Percentiles rank a stretch among this genome's conserved stretches.
phyloP scores from a whole-genome alignment of 64 coral and sea anemone species.

The Porites australiensis region DNA sequence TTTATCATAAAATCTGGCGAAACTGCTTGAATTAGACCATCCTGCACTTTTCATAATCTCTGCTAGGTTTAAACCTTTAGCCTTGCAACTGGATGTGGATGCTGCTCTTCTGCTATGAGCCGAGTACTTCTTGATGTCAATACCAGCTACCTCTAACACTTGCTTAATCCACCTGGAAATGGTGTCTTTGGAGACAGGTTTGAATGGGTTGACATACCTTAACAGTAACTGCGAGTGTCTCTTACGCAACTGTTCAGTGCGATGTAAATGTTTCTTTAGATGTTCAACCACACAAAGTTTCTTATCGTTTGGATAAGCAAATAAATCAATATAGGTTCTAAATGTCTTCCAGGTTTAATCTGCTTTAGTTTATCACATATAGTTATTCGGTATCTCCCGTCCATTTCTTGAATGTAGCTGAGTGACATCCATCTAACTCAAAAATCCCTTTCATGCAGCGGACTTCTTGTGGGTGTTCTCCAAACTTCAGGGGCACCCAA shows the following conservation, averaged over 20 bases:
- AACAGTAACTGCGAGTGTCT: conserved; percentile 26
- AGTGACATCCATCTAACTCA: conserved; percentile 27
- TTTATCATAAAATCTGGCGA: background rate
- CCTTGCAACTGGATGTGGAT: conserved; percentile 13
- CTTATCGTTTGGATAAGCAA: conserved; percentile 8
- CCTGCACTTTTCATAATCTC: background rate
- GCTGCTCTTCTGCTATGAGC: conserved; percentile 41
- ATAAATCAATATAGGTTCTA: background rate
- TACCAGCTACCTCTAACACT: conserved; percentile 31
- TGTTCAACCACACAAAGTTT: conserved; percentile 25
- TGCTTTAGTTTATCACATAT: conserved; percentile 31
- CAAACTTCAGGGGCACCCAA: no score
- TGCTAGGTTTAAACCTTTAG: conserved; percentile 3
- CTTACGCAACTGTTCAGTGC: conserved; percentile 2
- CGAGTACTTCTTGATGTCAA: conserved; percentile 32
- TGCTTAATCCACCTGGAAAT: conserved; percentile 43
- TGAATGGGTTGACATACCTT: conserved; percentile 38
- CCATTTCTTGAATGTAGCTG: conserved; percentile 46
- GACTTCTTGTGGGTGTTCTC: no score
- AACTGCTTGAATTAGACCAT: background rate
- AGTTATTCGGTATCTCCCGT: background rate
- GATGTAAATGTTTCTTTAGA: conserved; percentile 17
- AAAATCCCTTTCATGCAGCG: no score
- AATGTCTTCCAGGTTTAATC: conserved; percentile 32
- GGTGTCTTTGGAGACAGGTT: conserved; percentile 49